A percentile compares a stretch with the other conserved stretches of the same genome.
Evolutionary conservation across 2,113 vertebrate genomes (phyloP).

Genomic region (Bujurquina vittata): DNA sequence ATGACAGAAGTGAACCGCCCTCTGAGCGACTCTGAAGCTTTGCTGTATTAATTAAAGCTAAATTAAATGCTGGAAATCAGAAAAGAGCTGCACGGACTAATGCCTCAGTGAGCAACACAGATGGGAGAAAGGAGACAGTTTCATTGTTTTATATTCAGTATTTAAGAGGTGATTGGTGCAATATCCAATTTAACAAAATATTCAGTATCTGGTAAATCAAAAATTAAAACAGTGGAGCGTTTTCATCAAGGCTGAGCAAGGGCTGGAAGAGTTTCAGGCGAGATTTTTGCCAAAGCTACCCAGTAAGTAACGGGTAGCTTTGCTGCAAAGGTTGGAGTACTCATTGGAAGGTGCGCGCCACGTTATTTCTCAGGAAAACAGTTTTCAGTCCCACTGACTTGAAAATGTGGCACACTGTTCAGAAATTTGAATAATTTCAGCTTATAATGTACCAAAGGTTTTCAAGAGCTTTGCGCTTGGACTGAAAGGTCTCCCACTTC

Average conservation of each 20-base stretch:
- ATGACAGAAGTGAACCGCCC: constrained; percentile 31
- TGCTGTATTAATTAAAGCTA: constrained; percentile 52
- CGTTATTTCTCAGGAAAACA: constrained; percentile 20
- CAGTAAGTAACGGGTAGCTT: fast-evolving
- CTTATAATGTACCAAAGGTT: constrained; percentile 16
- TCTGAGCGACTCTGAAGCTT: constrained; percentile 41
- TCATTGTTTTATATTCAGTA: constrained; percentile 11
- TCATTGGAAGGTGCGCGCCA: not conserved
- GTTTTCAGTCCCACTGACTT: constrained; percentile 6
- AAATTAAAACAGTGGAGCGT: not conserved
- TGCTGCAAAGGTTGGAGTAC: not conserved
- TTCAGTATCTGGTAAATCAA: not conserved
- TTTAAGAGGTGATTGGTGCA: not conserved
- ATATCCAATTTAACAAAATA: not conserved
- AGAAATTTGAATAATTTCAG: constrained; percentile 28
- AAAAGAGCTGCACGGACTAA: constrained; percentile 17
- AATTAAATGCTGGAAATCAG: constrained; percentile 48
- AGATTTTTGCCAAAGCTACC: not conserved
- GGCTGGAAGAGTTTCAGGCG: not conserved
- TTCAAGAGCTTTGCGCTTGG: constrained; percentile 15
- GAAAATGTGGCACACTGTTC: not conserved
- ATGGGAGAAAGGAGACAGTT: constrained; percentile 8
- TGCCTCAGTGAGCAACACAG: constrained; percentile 32
- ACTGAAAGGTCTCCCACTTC: constrained; percentile 12
- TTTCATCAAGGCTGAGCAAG: not conserved